Conservation (phyloP, 2,888 invertebrate species). For the Tenthredo notha region DNA sequence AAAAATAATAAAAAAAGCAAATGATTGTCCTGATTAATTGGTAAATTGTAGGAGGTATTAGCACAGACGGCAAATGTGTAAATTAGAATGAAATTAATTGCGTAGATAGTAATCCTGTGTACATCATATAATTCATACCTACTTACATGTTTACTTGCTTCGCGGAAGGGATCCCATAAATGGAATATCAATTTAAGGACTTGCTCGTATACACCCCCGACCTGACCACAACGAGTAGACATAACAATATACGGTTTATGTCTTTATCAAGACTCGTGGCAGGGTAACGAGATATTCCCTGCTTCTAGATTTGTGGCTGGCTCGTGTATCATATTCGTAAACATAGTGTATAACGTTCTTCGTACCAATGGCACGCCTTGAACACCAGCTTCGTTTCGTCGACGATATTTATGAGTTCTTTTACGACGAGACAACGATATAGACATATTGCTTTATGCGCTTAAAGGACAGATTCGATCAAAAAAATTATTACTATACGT, state of each 20-base stretch:
- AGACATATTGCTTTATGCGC: background rate
- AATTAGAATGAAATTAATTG: background rate
- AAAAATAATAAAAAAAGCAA: background rate
- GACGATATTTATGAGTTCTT: conserved; percentile 24
- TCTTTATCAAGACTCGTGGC: conserved; percentile 43
- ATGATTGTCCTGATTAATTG: background rate
- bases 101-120: background rate
- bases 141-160: background rate
- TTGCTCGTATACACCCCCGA: background rate
- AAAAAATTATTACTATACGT: background rate
- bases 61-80: background rate
- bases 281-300: conserved; percentile 1
- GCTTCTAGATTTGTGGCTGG: conserved; percentile 25
- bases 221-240: conserved; percentile 32
- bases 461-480: background rate
- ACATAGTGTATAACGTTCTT: conserved; percentile 29
- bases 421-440: conserved; percentile 31
- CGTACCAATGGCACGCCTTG: conserved; percentile 21
- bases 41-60: background rate
- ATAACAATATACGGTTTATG: conserved; percentile 45
- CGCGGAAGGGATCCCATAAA: conserved; percentile 29
- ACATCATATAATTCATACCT: background rate
- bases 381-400: background rate
- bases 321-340: conserved; percentile 44
- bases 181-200: conserved; percentile 45